A percentile compares a stretch with the other conserved stretches of the same genome.
Conservation (phyloP, 2,113 vertebrate species). For the Poeciliopsis retropinna region DNA sequence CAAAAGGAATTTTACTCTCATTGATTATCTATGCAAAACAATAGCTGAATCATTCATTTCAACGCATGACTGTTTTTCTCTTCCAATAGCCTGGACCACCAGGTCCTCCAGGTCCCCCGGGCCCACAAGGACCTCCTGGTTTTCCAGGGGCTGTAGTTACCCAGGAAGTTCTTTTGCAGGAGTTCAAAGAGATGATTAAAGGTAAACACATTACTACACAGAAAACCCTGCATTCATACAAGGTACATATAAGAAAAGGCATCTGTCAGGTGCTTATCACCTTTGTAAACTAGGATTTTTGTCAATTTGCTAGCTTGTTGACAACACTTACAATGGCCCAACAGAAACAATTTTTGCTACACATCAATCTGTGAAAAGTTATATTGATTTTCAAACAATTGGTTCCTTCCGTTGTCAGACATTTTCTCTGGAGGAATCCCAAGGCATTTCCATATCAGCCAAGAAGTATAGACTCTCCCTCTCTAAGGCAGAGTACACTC, state of each 20-base stretch:
- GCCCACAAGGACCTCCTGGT: constrained; percentile 86
- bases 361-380: no score
- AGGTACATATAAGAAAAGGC: not conserved
- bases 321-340: not conserved
- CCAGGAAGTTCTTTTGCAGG: constrained; percentile 86
- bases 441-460: not conserved
- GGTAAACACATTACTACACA: constrained; percentile 68
- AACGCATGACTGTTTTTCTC: constrained; percentile 14
- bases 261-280: not conserved
- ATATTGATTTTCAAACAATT: not conserved
- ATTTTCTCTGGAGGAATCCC: not conserved
- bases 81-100: constrained; percentile 83
- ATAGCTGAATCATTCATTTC: not conserved
- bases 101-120: constrained; percentile 87
- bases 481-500: no score
- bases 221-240: not conserved
- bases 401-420: no score
- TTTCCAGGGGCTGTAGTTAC: constrained; percentile 86
- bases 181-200: constrained; percentile 92
- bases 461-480: no score
- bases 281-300: not conserved
- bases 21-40: not conserved
- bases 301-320: no score
- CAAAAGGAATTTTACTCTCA: not conserved
- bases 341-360: not conserved